Evolutionary conservation across 1,140 invertebrate genomes (phyloP).

Genomic region (Drosophila hydei): DNA sequence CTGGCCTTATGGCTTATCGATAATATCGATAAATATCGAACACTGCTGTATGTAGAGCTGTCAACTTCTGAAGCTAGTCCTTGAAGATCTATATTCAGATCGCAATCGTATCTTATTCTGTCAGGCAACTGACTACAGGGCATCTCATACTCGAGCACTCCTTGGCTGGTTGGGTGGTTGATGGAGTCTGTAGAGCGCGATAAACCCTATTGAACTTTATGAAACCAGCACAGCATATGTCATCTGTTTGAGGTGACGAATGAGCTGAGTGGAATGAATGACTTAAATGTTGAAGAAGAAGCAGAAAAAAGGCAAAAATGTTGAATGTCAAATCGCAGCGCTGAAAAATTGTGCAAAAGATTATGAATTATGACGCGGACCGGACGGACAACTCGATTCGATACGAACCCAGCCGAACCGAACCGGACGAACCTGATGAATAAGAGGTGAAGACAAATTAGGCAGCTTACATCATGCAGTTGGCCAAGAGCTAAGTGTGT

Average conservation of each 20-base stretch:
- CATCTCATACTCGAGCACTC: background rate
- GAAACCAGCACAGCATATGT: constrained; percentile 16
- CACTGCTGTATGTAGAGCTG: too few relatives aligned
- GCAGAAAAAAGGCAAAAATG: constrained; percentile 5
- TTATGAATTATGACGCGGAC: constrained; percentile 51
- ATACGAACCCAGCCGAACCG: constrained; percentile 22
- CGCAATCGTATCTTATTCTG: too few relatives aligned
- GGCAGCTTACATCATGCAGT: constrained; percentile 70
- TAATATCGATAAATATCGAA: too few relatives aligned
- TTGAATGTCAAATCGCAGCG: constrained; percentile 46
- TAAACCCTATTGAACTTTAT: constrained; percentile 23
- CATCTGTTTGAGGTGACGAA: constrained; percentile 12
- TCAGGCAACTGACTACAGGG: background rate
- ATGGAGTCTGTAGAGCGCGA: constrained; percentile 15
- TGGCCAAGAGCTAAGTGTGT: constrained; percentile 14
- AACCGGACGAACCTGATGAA: constrained; percentile 58
- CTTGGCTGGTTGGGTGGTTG: constrained; percentile 16
- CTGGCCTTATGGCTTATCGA: too few relatives aligned
- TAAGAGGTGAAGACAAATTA: constrained; percentile 75
- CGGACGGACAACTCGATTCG: background rate
- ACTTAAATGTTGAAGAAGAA: constrained; percentile 7
- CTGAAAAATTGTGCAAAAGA: constrained; percentile 47
- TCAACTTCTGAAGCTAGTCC: too few relatives aligned
- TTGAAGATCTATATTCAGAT: too few relatives aligned
- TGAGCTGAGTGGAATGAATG: constrained; percentile 32